Conservation (phyloP, 2,888 invertebrate species). For the Adela reaumurella region DNA sequence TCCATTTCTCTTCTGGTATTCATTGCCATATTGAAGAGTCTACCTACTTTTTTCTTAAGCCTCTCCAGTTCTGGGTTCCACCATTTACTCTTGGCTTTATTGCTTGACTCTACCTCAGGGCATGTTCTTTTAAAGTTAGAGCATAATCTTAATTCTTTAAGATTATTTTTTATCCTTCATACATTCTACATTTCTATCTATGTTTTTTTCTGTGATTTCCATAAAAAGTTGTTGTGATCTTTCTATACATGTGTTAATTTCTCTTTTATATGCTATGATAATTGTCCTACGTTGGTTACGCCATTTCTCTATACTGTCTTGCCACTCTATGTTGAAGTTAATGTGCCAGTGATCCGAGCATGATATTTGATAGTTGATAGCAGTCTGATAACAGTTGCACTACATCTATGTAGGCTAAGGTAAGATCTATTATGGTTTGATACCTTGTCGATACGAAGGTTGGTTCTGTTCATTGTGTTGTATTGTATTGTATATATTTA, state of each 20-base stretch:
- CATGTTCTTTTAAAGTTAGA: not conserved
- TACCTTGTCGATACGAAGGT: too few species aligned
- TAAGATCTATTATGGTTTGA: too few species aligned
- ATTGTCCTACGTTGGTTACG: not conserved
- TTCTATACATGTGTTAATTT: not conserved
- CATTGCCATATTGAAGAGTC: not conserved
- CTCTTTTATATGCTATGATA: not conserved
- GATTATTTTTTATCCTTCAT: too few species aligned
- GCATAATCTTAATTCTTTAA: too few species aligned
- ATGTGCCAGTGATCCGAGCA: too few species aligned
- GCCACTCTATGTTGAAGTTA: too few species aligned
- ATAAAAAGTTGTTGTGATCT: not conserved
- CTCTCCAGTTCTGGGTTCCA: not conserved
- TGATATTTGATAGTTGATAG: too few species aligned
- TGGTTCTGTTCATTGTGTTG: too few species aligned
- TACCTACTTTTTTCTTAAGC: not conserved
- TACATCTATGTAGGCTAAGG: too few species aligned
- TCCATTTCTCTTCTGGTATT: slow-evolving; percentile 1
- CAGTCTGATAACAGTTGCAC: too few species aligned
- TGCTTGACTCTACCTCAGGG: not conserved
- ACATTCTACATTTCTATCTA: not conserved
- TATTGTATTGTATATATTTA: too few species aligned
- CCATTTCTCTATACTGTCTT: not conserved
- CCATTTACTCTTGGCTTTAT: not conserved
- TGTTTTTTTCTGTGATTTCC: not conserved